Percentiles rank a stretch among this genome's conserved stretches.
These are phyloP conservation scores for Rafetus swinhoei DNA, from an alignment of 2,113 vertebrate species.

Conservation along the genomic window DNA sequence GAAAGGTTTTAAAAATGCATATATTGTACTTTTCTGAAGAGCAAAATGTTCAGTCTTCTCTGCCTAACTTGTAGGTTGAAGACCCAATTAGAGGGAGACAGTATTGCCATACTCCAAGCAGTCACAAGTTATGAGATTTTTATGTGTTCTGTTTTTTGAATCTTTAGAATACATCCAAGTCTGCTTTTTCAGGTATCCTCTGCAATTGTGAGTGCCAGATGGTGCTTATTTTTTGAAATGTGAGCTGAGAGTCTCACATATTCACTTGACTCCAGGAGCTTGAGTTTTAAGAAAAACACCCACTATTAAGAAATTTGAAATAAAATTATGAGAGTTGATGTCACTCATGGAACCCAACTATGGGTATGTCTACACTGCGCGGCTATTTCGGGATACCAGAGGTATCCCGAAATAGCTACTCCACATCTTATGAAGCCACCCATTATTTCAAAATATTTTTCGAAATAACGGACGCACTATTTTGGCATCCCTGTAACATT, in stretches of 20 bases:
- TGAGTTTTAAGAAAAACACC: background rate
- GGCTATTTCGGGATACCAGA: no score
- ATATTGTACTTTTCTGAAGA: background rate
- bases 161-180: background rate
- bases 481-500: no score
- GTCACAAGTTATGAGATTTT: background rate
- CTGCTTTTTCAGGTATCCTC: background rate
- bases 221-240: background rate
- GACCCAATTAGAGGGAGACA: background rate
- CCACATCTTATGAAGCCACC: no score
- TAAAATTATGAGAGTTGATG: background rate
- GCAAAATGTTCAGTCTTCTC: background rate
- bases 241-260: background rate
- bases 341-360: background rate
- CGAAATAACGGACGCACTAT: no score
- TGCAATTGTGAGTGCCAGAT: background rate
- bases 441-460: no score
- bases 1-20: background rate
- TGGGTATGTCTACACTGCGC: no score
- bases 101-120: background rate
- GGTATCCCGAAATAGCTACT: no score
- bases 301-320: background rate
- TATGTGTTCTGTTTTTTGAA: background rate
- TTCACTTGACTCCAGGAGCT: background rate
- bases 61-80: background rate